Conservation (phyloP, 1,140 invertebrate genomes). For the Nylanderia fulva region DNA sequence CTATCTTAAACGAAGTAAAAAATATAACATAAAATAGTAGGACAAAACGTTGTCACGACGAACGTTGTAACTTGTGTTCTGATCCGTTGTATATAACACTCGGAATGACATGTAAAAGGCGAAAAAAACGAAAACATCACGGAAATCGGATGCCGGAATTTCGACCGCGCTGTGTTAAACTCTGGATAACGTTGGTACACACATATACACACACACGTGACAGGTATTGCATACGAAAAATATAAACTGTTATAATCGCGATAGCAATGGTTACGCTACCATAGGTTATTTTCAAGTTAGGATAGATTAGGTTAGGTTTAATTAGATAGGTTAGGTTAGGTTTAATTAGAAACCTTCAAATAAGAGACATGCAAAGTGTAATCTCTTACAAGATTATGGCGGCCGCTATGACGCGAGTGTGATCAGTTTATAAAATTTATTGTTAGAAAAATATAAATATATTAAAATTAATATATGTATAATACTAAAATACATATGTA, state of each 20-base stretch:
- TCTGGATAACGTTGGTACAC: slow-evolving; percentile 45
- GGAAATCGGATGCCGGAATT: slow-evolving; percentile 47
- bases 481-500: no score
- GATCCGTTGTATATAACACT: slow-evolving; percentile 42
- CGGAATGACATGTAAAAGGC: slow-evolving; percentile 50
- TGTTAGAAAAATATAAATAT: no score
- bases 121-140: slow-evolving; percentile 56
- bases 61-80: slow-evolving; percentile 42
- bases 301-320: no score
- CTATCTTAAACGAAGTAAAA: slow-evolving; percentile 37
- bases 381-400: no score
- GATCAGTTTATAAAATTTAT: no score
- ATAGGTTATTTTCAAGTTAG: slow-evolving; percentile 35
- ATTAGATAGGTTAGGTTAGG: no score
- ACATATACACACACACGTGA: not conserved
- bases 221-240: slow-evolving; percentile 15
- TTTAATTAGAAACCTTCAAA: not conserved
- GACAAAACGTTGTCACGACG: slow-evolving; percentile 28
- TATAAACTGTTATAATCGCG: slow-evolving; percentile 28
- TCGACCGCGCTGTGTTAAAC: slow-evolving; percentile 41
- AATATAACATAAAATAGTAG: slow-evolving; percentile 15
- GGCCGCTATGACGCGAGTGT: no score
- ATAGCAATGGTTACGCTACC: slow-evolving; percentile 27
- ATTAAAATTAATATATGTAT: no score
- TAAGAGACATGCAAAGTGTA: no score